These are phyloP conservation scores for Acanthosepion lycidas DNA, from an alignment of 2,888 invertebrate genomes.

Conservation along the genomic window DNA sequence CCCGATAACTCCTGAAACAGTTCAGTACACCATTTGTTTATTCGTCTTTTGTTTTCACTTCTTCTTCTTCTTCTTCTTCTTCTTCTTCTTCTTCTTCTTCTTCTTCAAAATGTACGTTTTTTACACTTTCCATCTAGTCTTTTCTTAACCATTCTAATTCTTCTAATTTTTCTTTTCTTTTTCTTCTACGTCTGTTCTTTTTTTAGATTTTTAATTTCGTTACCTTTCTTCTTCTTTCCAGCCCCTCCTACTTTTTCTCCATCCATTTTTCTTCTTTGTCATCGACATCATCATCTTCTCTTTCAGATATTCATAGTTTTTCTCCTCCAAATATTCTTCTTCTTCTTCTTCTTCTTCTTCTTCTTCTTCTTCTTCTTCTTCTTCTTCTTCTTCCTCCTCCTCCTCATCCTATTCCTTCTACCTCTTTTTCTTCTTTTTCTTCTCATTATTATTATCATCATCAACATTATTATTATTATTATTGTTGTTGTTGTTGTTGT, in stretches of 20 bases:
- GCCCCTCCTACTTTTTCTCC: neutral
- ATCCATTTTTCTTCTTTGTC: neutral
- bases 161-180: neutral
- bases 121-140: too few relatives aligned
- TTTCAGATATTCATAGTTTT: too few relatives aligned
- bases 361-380: neutral
- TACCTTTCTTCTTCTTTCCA: neutral
- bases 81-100: neutral
- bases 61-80: neutral
- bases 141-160: neutral
- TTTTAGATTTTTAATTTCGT: neutral
- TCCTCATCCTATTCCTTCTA: neutral
- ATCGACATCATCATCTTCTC: too few relatives aligned
- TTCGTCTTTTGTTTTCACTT: neutral
- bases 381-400: neutral
- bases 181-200: neutral
- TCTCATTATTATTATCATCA: too few relatives aligned
- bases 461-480: too few relatives aligned
- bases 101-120: neutral
- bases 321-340: neutral
- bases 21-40: neutral
- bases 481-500: too few relatives aligned
- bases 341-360: neutral
- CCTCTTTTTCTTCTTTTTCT: neutral
- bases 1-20: neutral